Base-by-base conservation (phyloP, 1,140 invertebrate species). In the Eulimnadia texana region DNA sequence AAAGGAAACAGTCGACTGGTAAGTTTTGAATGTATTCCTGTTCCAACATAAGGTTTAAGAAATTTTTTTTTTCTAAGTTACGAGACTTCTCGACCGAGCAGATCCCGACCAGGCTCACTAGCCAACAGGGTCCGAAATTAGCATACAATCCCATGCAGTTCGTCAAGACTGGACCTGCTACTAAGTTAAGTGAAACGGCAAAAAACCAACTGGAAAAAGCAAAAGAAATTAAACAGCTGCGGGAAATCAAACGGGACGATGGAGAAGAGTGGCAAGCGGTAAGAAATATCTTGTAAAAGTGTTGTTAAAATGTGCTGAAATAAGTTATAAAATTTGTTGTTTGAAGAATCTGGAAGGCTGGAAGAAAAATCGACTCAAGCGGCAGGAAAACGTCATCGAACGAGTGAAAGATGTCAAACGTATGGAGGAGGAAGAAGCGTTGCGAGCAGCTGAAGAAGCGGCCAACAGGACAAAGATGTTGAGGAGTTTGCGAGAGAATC, bases 211-310 rank as follows among this genome's bases (percentile, higher is more conserved):
- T 93, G 49, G 83, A 88, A 66, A 82, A 88, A 64, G 86, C 86
- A 3, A 84, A 91, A 68, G 85, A 90, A 69, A 83, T 88, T 25
- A 88, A 87, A 69, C 86, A 86, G 67, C 77, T 84, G 28, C 84
- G 85, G 65, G 82, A 86, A 68, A 82, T 85, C 55, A 75, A 81
- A 0, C 77, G 79, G 65, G 84, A 89, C 70, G 86, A 92, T 66
- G 85, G 86, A 51, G 88, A 90, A 72, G 90, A 93, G 69, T 94
- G 91, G 91, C 89, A 93, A 77, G 85, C 85, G 76, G 90, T 93
- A 74, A n/a, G n/a, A n/a, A n/a, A 74, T 84, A 84, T 77, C 47
- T 63, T 65, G 60, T 58, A 20, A 53, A 25, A 22, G 19, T 16
- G 28, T 33, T 28, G 10, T 56, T 63, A 13, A 20, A 33, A 22